Base-by-base conservation (phyloP, 2,888 invertebrate genomes). In the Acleris holmiana region DNA sequence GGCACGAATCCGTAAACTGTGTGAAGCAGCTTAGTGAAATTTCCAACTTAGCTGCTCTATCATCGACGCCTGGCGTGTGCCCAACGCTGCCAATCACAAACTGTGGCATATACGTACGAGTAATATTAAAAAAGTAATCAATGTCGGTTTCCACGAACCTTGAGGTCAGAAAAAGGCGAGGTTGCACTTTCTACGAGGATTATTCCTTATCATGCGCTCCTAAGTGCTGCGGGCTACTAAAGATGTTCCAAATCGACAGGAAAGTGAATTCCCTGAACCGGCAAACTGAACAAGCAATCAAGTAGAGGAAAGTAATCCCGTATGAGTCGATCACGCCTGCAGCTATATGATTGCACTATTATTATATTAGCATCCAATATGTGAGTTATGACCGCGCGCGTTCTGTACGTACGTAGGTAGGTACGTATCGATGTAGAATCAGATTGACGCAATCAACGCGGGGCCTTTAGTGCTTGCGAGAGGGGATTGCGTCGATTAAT, bases 401-500 rank as follows among this genome's bases (percentile, higher is more conserved):
- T 71, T 50, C 50, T 17, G 44, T 15, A 55, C 35, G 46, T 49
- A 53, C 23, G 59, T 35, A 68, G 61, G 64, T 72, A 53, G 29
- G 59, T 35, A 68, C 63, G 64, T 72, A 69, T 69, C 57, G 69
- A 62, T 67, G 70, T 74, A 71, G 41, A 69, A 67, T 65, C 55
- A 70, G 71, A 72, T 74, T 76, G 73, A 77, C 70, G 78, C 76
- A 81, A 78, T 78, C 77, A 81, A 74, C 75, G 68, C 68, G 68
- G 77, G 77, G 67, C 69, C 72, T 76, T 44, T 72, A 74, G 73
- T 74, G 73, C 69, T 69, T 4, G 35, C 35, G 35, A 29, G 70
- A 73, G 76, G 75, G 78, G 79, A 79, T 82, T 76, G 76, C 76
- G 76, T 76, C 74, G 80, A 80, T 81, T 79, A 82, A 79, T 77